These are phyloP conservation scores for Tragelaphus scriptus DNA, from an alignment of 2,113 vertebrate species.

Conservation along the genomic window DNA sequence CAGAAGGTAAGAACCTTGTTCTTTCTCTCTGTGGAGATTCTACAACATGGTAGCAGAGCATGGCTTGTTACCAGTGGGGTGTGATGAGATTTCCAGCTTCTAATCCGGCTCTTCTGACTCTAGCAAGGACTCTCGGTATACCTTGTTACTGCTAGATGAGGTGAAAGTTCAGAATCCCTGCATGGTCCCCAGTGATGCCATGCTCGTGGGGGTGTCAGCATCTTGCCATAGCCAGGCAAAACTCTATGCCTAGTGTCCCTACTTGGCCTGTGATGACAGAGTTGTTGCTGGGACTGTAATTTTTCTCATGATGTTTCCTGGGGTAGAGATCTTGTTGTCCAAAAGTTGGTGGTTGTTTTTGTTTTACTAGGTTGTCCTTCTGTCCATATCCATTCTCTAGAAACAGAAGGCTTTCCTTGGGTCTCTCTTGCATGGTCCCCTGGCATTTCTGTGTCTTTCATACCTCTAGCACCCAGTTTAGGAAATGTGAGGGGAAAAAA, in stretches of 20 bases:
- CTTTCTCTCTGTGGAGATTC: neutral
- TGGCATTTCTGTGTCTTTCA: neutral
- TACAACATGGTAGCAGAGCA: neutral
- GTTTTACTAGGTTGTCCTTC: neutral
- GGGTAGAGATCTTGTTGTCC: neutral
- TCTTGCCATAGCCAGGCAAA: neutral
- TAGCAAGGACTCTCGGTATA: rapidly evolving
- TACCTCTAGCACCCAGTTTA: neutral
- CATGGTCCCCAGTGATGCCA: neutral
- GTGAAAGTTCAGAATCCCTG: neutral
- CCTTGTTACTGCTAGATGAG: neutral
- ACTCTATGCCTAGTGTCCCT: too few species aligned
- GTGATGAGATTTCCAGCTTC: neutral
- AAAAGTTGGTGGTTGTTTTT: neutral
- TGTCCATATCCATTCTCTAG: neutral
- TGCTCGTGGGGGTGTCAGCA: rapidly evolving
- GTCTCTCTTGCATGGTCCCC: neutral
- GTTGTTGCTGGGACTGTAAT: neutral
- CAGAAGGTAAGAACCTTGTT: neutral
- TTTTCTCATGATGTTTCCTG: neutral
- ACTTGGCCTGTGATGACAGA: neutral
- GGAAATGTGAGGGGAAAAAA: neutral
- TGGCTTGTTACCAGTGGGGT: neutral
- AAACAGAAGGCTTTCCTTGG: neutral
- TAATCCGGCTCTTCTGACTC: neutral